Evolutionary conservation across 2,888 invertebrate species (phyloP).

Genomic region (Rhingia rostrata): DNA sequence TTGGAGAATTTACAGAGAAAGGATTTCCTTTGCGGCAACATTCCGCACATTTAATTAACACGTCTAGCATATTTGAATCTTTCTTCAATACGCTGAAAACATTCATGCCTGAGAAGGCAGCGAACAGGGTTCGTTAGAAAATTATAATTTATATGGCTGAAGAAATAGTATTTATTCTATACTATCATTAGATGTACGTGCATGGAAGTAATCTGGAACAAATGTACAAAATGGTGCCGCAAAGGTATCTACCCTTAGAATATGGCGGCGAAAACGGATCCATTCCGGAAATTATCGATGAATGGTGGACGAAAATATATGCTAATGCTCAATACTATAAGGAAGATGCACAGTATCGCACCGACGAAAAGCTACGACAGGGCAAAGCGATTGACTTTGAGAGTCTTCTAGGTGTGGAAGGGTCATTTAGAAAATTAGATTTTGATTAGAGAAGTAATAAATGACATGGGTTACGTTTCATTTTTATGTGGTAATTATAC

Average conservation of each 20-base stretch:
- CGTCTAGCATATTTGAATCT: slow-evolving; percentile 85
- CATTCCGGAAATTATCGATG: slow-evolving; percentile 78
- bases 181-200: slow-evolving; percentile 83
- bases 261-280: slow-evolving; percentile 86
- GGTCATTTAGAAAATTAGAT: slow-evolving; percentile 78
- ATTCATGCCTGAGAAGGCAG: slow-evolving; percentile 86
- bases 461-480: neutral
- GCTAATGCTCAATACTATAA: slow-evolving; percentile 76
- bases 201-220: slow-evolving; percentile 85
- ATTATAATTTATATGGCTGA: too few relatives aligned
- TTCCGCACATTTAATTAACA: slow-evolving; percentile 86
- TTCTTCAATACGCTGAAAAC: slow-evolving; percentile 85
- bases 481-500: too few relatives aligned
- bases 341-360: slow-evolving; percentile 77
- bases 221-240: slow-evolving; percentile 85
- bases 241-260: slow-evolving; percentile 85
- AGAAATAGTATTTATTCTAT: too few relatives aligned
- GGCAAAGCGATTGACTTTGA: slow-evolving; percentile 76
- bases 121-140: too few relatives aligned
- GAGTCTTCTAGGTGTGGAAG: slow-evolving; percentile 78
- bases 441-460: slow-evolving; percentile 76
- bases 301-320: slow-evolving; percentile 74
- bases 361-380: slow-evolving; percentile 77
- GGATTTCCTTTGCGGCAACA: slow-evolving; percentile 86
- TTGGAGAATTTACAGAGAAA: slow-evolving; percentile 85